Evolutionary conservation across 2,888 invertebrate species (phyloP).

Genomic region (Parnassius apollo): DNA sequence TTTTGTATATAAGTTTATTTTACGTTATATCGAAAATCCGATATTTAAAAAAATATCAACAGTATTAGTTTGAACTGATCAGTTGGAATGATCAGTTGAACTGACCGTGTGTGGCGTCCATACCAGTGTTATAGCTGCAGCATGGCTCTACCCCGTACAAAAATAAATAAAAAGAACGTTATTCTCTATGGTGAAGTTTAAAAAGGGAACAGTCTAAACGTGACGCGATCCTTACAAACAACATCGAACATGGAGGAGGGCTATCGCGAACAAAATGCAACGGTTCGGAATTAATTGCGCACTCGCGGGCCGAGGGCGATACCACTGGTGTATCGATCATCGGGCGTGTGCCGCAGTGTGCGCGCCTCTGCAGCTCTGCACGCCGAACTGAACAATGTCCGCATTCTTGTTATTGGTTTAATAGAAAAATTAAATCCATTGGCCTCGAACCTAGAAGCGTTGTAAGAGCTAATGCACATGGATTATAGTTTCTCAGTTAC

Average conservation of each 20-base stretch:
- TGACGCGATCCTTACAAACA: constrained; percentile 8
- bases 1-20: too few relatives aligned
- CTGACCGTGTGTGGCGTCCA: too few relatives aligned
- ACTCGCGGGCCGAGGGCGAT: constrained; percentile 27
- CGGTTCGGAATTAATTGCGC: constrained; percentile 29
- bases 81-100: too few relatives aligned
- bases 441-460: background rate
- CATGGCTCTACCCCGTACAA: too few relatives aligned
- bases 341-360: constrained; percentile 9
- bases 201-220: constrained; percentile 6
- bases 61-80: too few relatives aligned
- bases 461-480: background rate
- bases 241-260: constrained; percentile 22
- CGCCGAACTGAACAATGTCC: constrained; percentile 19
- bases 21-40: too few relatives aligned
- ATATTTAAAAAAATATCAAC: too few relatives aligned
- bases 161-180: too few relatives aligned
- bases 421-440: constrained; percentile 19
- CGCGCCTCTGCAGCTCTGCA: constrained; percentile 15
- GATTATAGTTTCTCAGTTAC: background rate
- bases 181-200: too few relatives aligned
- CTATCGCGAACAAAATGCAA: constrained; percentile 30
- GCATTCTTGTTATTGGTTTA: constrained; percentile 20
- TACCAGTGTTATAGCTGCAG: too few relatives aligned
- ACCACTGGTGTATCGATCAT: constrained; percentile 33